phyloP scores from a whole-genome alignment of 2,113 vertebrate genomes.

The Elaphurus davidianus region DNA sequence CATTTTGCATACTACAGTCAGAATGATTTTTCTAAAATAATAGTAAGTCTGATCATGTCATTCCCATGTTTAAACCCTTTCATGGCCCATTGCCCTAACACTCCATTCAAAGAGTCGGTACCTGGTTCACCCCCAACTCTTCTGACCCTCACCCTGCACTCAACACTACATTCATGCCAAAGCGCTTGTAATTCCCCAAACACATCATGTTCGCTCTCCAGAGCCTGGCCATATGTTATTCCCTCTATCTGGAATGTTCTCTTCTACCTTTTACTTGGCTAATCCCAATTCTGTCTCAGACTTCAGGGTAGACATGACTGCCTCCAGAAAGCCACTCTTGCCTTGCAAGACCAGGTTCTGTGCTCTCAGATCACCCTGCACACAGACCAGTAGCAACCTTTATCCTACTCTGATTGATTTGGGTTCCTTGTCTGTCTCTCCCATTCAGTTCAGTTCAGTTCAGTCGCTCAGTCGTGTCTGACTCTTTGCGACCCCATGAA shows the following conservation, averaged over 20 bases:
- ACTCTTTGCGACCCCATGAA: background rate
- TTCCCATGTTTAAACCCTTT: background rate
- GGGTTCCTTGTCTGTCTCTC: background rate
- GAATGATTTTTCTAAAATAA: background rate
- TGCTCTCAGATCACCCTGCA: background rate
- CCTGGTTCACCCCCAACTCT: background rate
- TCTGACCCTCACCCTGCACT: background rate
- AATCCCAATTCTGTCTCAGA: background rate
- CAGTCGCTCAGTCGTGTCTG: fast-evolving
- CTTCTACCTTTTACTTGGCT: background rate
- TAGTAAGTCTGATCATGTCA: background rate
- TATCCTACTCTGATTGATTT: no score
- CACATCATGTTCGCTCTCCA: background rate
- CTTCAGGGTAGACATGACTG: background rate
- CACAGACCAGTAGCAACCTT: background rate
- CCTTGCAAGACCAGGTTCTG: background rate
- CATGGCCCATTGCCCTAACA: background rate
- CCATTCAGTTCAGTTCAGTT: background rate
- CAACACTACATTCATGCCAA: background rate
- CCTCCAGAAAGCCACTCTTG: background rate
- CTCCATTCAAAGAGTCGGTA: background rate
- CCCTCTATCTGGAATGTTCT: background rate
- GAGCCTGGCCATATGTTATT: background rate
- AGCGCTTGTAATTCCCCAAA: background rate
- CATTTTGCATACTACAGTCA: background rate